phyloP scores from a whole-genome alignment of 2,797 vertebrate genomes.

The Platyrinchus mystaceus region DNA sequence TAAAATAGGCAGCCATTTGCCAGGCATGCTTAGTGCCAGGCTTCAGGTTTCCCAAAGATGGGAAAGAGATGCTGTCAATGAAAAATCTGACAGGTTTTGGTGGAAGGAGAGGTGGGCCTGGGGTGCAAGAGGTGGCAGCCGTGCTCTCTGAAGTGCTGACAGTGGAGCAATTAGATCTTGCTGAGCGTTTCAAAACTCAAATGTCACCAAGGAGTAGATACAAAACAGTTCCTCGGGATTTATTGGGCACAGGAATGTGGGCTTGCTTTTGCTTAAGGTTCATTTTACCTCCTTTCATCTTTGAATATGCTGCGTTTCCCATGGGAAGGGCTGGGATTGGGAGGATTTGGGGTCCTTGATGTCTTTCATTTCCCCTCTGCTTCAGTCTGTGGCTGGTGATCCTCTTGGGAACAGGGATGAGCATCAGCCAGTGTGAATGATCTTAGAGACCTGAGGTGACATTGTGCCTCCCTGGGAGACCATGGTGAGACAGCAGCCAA shows the following conservation, averaged over 20 bases:
- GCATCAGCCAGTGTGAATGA: background rate
- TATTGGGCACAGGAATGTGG: fast-evolving
- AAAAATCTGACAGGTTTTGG: background rate
- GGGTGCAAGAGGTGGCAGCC: background rate
- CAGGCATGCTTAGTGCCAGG: background rate
- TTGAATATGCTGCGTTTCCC: background rate
- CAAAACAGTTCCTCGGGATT: background rate
- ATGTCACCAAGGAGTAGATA: background rate
- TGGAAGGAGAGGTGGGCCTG: background rate
- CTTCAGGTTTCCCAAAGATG: background rate
- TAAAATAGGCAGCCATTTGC: background rate
- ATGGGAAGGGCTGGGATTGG: background rate
- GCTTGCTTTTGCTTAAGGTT: background rate
- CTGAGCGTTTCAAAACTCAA: background rate
- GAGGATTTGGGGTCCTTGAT: background rate
- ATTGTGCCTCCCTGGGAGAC: background rate
- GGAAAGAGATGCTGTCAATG: background rate
- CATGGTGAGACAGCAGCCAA: background rate
- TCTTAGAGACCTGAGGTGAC: background rate
- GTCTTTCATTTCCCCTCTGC: background rate
- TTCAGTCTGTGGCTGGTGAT: background rate
- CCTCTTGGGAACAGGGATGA: background rate
- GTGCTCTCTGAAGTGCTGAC: background rate
- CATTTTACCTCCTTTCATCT: background rate
- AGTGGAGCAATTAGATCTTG: background rate